Evolutionary conservation across 1,140 invertebrate genomes (phyloP).

Genomic region (Drosophila paulistorum): DNA sequence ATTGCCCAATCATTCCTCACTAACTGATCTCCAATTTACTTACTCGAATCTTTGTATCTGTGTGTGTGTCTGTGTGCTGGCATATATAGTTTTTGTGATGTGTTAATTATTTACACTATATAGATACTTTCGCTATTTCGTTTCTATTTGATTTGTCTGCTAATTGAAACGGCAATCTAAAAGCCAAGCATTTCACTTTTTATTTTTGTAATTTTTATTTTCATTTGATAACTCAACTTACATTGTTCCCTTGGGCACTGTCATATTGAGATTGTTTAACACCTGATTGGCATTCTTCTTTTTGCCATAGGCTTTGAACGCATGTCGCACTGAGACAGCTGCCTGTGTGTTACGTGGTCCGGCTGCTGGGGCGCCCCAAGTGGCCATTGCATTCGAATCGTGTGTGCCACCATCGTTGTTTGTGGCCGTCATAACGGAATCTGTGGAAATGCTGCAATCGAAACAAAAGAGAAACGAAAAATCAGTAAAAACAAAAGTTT

Average conservation of each 20-base stretch:
- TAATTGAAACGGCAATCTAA: constrained; percentile 56
- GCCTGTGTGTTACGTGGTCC: constrained; percentile 85
- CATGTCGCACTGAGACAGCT: constrained; percentile 92
- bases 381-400: constrained; percentile 49
- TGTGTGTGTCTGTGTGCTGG: too few relatives aligned
- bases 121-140: constrained; percentile 17
- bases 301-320: constrained; percentile 94
- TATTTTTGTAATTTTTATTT: constrained; percentile 9
- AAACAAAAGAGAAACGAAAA: neutral
- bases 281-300: constrained; percentile 92
- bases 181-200: constrained; percentile 62
- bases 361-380: constrained; percentile 75
- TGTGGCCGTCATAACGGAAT: constrained; percentile 73
- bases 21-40: neutral
- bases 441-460: constrained; percentile 68
- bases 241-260: constrained; percentile 95
- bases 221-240: constrained; percentile 87
- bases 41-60: neutral
- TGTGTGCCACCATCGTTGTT: constrained; percentile 82
- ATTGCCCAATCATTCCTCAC: constrained; percentile 37
- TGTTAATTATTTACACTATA: constrained; percentile 1
- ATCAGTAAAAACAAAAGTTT: neutral
- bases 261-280: constrained; percentile 94
- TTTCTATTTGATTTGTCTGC: constrained; percentile 71
- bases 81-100: neutral